Evolutionary conservation across 2,113 vertebrate species (phyloP).

Genomic region (Dendropsophus ebraccatus): DNA sequence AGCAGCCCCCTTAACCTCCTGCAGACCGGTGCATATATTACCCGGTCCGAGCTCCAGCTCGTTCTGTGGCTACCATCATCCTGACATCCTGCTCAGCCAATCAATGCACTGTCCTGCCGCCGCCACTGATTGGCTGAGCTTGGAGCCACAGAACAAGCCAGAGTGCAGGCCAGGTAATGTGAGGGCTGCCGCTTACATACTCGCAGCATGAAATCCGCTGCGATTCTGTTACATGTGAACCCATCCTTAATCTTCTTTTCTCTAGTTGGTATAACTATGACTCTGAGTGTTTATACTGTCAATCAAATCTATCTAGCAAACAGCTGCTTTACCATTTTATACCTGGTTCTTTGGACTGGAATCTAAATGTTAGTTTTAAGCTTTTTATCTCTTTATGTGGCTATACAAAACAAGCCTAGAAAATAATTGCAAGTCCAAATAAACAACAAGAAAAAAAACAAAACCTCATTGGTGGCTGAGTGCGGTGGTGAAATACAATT

Average conservation of each 20-base stretch:
- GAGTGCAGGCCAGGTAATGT: no score
- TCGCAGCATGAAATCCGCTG: no score
- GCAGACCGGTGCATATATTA: no score
- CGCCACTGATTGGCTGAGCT: no score
- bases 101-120: no score
- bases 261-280: background rate
- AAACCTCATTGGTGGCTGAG: background rate
- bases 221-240: no score
- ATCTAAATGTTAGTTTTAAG: background rate
- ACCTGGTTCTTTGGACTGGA: background rate
- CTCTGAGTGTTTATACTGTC: background rate
- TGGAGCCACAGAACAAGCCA: no score
- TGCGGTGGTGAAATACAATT: slow-evolving; percentile 6
- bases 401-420: background rate
- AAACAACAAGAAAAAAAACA: background rate
- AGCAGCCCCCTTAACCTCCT: no score
- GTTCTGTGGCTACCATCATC: no score
- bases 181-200: no score
- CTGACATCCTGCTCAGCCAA: no score
- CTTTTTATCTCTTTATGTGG: background rate
- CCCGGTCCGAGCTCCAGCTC: no score
- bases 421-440: background rate
- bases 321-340: background rate
- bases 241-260: background rate
- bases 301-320: background rate